These are phyloP conservation scores for Cheilosia variabilis DNA, from an alignment of 2,888 invertebrate species.

Conservation along the genomic window DNA sequence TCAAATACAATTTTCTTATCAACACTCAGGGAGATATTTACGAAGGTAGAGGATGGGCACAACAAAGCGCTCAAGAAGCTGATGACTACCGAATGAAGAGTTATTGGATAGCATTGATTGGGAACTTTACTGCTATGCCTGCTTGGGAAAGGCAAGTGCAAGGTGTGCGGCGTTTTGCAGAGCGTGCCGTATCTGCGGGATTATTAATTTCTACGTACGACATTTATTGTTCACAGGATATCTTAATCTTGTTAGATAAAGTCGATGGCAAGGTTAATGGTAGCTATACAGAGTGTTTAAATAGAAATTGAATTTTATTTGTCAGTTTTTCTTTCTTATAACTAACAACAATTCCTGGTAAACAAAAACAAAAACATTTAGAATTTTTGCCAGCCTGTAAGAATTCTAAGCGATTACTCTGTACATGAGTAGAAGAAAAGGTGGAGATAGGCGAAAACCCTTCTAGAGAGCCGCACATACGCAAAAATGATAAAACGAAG, in stretches of 20 bases:
- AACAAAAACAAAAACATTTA: no score
- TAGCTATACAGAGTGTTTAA: slow-evolving; percentile 11
- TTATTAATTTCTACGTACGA: not conserved
- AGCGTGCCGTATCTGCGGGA: slow-evolving; percentile 9
- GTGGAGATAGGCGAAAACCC: no score
- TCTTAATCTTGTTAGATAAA: not conserved
- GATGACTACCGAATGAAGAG: slow-evolving; percentile 18
- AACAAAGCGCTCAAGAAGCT: slow-evolving; percentile 29
- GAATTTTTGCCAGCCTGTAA: no score
- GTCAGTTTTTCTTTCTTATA: not conserved
- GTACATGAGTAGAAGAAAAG: no score
- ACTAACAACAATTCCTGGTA: no score
- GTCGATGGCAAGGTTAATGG: not conserved
- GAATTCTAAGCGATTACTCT: no score
- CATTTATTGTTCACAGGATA: slow-evolving; percentile 18
- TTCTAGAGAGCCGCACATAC: no score
- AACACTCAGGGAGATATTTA: slow-evolving; percentile 65
- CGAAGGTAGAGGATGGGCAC: slow-evolving; percentile 69
- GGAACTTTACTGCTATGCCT: slow-evolving; percentile 41
- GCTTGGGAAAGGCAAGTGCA: slow-evolving; percentile 2
- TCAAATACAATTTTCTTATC: slow-evolving; percentile 69
- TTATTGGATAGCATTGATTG: slow-evolving; percentile 69
- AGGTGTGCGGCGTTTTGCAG: slow-evolving; percentile 6
- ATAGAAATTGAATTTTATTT: slow-evolving; percentile 28
- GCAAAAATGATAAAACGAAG: no score